Conservation (phyloP, 2,888 invertebrate genomes). For the Drosophila kokeensis region DNA sequence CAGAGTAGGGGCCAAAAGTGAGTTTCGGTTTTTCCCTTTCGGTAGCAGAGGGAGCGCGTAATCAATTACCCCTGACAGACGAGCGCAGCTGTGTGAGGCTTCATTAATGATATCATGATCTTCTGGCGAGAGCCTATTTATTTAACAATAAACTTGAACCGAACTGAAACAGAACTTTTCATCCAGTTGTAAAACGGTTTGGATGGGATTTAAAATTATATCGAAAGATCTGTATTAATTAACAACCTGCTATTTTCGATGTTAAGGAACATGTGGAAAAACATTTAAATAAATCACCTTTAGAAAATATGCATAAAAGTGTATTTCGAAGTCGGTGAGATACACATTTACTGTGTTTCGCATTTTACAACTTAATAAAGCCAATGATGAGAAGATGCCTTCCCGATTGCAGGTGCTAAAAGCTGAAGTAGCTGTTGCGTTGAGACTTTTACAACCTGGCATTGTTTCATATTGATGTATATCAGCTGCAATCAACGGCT, state of each 20-base stretch:
- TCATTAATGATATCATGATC: slow-evolving; percentile 24
- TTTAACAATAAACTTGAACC: not conserved
- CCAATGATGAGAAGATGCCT: slow-evolving; percentile 53
- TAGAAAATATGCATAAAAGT: slow-evolving; percentile 7
- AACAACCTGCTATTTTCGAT: not conserved
- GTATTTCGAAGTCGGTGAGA: slow-evolving; percentile 32
- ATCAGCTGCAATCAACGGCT: slow-evolving; percentile 70
- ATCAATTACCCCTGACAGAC: slow-evolving; percentile 52
- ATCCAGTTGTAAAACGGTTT: not conserved
- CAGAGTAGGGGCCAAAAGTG: slow-evolving; percentile 24
- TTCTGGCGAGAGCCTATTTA: not conserved
- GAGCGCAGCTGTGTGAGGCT: slow-evolving; percentile 38
- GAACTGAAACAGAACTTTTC: not conserved
- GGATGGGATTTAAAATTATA: not conserved
- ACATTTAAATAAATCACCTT: not conserved
- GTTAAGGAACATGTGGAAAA: not conserved
- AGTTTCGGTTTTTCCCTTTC: slow-evolving; percentile 24
- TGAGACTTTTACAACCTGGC: slow-evolving; percentile 56
- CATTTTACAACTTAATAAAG: slow-evolving; percentile 65
- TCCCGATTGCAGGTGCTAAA: slow-evolving; percentile 64
- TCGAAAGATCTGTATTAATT: not conserved
- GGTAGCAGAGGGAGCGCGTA: slow-evolving; percentile 37
- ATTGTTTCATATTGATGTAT: slow-evolving; percentile 69
- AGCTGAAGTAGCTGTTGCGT: slow-evolving; percentile 54
- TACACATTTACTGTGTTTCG: slow-evolving; percentile 22